phyloP scores from a whole-genome alignment of 1,140 invertebrate genomes.

The Hycleus phaleratus region DNA sequence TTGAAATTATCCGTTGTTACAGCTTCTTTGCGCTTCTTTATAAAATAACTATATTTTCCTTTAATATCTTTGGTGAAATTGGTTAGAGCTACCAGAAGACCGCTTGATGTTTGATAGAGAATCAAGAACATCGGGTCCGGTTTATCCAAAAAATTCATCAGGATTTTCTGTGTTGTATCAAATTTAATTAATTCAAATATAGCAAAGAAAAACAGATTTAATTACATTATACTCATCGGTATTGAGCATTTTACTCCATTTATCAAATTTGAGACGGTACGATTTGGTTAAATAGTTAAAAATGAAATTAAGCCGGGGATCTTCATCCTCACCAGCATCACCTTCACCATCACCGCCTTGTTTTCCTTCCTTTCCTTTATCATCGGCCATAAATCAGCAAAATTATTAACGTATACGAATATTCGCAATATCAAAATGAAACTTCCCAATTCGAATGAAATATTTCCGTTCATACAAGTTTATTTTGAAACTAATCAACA shows the following conservation, averaged over 20 bases:
- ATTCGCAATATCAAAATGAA: not conserved
- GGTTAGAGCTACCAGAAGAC: constrained; percentile 39
- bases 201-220: not conserved
- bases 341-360: constrained; percentile 11
- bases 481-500: constrained; percentile 17
- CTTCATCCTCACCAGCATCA: constrained; percentile 22
- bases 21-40: constrained; percentile 48
- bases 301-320: constrained; percentile 38
- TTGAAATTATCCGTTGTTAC: constrained; percentile 53
- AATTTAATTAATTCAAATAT: not conserved
- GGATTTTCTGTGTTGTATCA: constrained; percentile 41
- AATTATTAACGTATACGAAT: not conserved
- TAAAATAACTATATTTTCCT: constrained; percentile 60
- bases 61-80: constrained; percentile 36
- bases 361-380: not conserved
- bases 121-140: constrained; percentile 47
- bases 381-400: constrained; percentile 1
- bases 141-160: constrained; percentile 56
- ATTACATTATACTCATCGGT: constrained; percentile 55
- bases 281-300: constrained; percentile 47
- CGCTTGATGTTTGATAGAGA: constrained; percentile 46
- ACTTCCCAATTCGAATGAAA: not conserved
- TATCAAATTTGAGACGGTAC: constrained; percentile 63
- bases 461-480: constrained; percentile 1
- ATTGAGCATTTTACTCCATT: constrained; percentile 67